These are phyloP conservation scores for Morpho deidamia DNA, from an alignment of 2,888 invertebrate genomes.

Conservation along the genomic window DNA sequence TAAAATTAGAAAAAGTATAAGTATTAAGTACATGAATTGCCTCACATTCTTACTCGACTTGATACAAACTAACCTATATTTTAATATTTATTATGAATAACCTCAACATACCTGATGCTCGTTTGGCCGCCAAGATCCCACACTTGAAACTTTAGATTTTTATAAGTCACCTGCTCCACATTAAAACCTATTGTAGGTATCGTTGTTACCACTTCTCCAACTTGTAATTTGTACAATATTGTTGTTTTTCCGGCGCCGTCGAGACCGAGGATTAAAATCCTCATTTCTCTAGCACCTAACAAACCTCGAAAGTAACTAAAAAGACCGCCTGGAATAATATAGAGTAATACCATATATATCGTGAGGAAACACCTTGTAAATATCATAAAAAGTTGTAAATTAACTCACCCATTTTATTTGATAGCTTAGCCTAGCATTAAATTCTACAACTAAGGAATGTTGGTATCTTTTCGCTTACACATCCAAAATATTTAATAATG, in stretches of 20 bases:
- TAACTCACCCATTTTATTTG: constrained; percentile 61
- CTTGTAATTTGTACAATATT: constrained; percentile 97
- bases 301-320: constrained; percentile 97
- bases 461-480: constrained; percentile 21
- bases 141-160: constrained; percentile 99
- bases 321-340: constrained; percentile 87
- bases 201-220: constrained; percentile 98
- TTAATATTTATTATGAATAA: constrained; percentile 9
- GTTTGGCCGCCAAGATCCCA: constrained; percentile 99
- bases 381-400: constrained; percentile 21
- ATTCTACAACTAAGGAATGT: constrained; percentile 47
- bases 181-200: constrained; percentile 99
- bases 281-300: constrained; percentile 97
- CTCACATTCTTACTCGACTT: background rate
- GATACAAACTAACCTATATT: background rate
- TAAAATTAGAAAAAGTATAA: no score
- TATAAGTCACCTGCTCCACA: constrained; percentile 99
- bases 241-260: constrained; percentile 99
- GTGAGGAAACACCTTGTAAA: constrained; percentile 6
- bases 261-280: constrained; percentile 97
- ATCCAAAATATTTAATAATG: constrained; percentile 18
- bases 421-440: constrained; percentile 59
- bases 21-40: background rate
- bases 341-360: background rate
- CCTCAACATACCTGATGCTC: constrained; percentile 89